Conservation (phyloP, 2,888 invertebrate species). For the Leptopilina drosophilae region DNA sequence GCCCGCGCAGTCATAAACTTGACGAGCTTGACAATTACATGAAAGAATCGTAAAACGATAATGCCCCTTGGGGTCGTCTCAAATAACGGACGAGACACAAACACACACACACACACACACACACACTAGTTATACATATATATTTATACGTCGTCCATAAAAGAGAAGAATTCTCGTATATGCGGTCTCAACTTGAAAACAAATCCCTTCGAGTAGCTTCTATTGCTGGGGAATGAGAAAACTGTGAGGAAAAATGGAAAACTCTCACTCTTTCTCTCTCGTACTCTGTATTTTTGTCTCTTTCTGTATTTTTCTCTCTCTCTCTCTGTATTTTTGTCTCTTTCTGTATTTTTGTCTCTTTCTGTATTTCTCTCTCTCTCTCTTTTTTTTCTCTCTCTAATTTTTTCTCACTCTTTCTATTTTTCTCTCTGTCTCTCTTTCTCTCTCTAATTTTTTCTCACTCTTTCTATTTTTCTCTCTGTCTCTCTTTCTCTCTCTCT, state of each 20-base stretch:
- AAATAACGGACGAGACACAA: slow-evolving; percentile 56
- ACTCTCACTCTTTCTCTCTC: neutral
- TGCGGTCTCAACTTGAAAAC: slow-evolving; percentile 44
- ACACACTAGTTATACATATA: slow-evolving; percentile 1
- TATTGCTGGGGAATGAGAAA: slow-evolving; percentile 42
- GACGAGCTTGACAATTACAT: slow-evolving; percentile 75
- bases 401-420: too few relatives aligned
- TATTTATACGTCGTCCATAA: slow-evolving; percentile 44
- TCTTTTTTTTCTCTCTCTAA: too few relatives aligned
- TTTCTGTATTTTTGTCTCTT: too few relatives aligned
- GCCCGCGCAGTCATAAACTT: slow-evolving; percentile 71
- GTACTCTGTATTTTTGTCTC: too few relatives aligned
- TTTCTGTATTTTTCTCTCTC: too few relatives aligned
- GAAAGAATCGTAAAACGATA: slow-evolving; percentile 75
- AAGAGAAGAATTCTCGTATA: slow-evolving; percentile 47
- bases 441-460: too few relatives aligned
- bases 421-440: too few relatives aligned
- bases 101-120: too few relatives aligned
- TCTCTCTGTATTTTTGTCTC: too few relatives aligned
- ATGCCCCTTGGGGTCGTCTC: slow-evolving; percentile 65
- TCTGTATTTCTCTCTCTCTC: too few relatives aligned
- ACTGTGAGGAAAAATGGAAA: slow-evolving; percentile 11
- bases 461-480: too few relatives aligned
- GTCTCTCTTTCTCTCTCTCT: too few relatives aligned
- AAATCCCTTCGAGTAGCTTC: slow-evolving; percentile 40